Percentiles rank a stretch among this genome's conserved stretches.
phyloP scores from a whole-genome alignment of 2,113 vertebrate genomes.

The Pitta sordida region DNA sequence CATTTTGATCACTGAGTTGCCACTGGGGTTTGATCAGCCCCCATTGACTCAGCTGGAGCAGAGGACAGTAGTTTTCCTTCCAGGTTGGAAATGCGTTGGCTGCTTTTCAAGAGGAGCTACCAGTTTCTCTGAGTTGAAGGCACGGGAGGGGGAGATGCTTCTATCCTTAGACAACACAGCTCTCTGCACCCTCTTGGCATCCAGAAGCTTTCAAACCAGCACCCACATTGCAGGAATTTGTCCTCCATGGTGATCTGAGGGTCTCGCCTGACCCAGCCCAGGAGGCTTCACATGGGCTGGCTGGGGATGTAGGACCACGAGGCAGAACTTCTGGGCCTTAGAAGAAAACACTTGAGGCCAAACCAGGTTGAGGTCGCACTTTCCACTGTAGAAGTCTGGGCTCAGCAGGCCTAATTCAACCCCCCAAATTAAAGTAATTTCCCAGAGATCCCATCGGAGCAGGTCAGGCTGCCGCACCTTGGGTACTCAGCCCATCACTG shows the following conservation, averaged over 20 bases:
- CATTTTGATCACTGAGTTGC: not conserved
- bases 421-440: not conserved
- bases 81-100: not conserved
- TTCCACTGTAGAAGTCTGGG: not conserved
- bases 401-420: rapidly evolving
- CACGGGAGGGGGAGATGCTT: not conserved
- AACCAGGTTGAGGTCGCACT: not conserved
- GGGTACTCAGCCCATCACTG: not conserved
- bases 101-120: not conserved
- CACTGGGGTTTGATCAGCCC: not conserved
- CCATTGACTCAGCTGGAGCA: not conserved
- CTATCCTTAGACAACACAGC: not conserved
- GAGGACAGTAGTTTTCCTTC: not conserved
- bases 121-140: not conserved
- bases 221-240: not conserved
- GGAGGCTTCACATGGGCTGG: rapidly evolving
- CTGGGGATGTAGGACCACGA: rapidly evolving
- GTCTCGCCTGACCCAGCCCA: not conserved
- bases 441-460: not conserved
- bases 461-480: not conserved
- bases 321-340: not conserved
- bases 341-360: not conserved
- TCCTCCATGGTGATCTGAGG: not conserved
- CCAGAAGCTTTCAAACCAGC: not conserved
- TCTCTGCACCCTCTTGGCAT: not conserved